Evolutionary conservation across 92 coral and sea anemone genomes (phyloP), one percentile per base, ranked within the genome.

Genomic region (Ricordea florida): DNA sequence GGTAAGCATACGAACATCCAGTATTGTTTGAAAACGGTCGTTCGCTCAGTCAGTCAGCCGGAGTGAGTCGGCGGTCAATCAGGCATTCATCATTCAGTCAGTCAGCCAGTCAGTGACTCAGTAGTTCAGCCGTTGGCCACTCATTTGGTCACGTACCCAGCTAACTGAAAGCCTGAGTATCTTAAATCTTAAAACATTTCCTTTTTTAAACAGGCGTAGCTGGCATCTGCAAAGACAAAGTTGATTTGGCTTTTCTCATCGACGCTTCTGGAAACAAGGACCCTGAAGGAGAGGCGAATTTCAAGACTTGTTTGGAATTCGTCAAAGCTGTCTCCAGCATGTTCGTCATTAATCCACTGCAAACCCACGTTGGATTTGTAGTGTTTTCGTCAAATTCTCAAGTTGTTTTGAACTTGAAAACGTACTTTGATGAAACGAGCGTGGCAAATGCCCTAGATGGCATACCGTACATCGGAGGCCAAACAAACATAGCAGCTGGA

Each of bases 181-280:
- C n/a, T n/a, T n/a, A n/a, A 28, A 13, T 28, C 6, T 27, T 8
- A 29, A 1, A 55, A 11, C 10, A 4, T 24, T 15, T n/a, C 31
- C 2, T 14, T 1, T 9, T 45, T 30, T 44, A 22, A 27, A 28
- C 65, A 70, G 77, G 53, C 26, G n/a, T n/a, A n/a, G 6, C 41
- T 33, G 71, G 55, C 1, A 78, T 70, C 8, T 85, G 90, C 16
- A 35, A 37, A 5, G 90, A 85, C 77, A 80, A 78, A 53, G 81
- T 83, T 5, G 93, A 88, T 11, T 10, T 88, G 45, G 84, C 63
- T 34, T 88, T 88, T 69, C 71, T 88, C 22, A 40, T 88, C 24
- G 93, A 88, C 63, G 89, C 89, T 1, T 83, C 93, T 0, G 83
- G 86, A 57, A 64, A 74, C 63, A 57, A 76, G 14, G 71, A 82